These are phyloP conservation scores for Marronus borbonicus DNA, from an alignment of 2,888 invertebrate species.

Conservation along the genomic window DNA sequence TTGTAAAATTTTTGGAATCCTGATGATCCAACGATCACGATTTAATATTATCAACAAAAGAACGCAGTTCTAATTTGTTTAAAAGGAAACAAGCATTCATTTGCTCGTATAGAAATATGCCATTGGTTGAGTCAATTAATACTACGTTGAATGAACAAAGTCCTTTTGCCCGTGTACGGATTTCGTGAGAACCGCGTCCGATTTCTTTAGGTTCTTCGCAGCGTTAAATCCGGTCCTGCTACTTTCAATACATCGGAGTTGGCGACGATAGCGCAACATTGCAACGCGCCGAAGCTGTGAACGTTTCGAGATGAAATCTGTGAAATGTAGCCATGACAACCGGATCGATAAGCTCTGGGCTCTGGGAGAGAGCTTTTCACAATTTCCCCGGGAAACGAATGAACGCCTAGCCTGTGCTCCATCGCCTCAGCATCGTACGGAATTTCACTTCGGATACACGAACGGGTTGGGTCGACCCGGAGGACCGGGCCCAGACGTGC, in stretches of 20 bases:
- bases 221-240: conserved; percentile 15
- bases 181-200: too few species aligned
- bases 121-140: too few species aligned
- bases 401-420: conserved; percentile 35
- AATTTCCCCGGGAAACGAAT: conserved; percentile 51
- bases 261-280: conserved; percentile 18
- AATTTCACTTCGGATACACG: conserved; percentile 39
- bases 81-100: too few species aligned
- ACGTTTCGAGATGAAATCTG: conserved; percentile 51
- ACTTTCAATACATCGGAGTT: conserved; percentile 40
- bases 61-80: too few species aligned
- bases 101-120: too few species aligned
- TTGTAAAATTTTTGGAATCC: too few species aligned
- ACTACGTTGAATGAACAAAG: too few species aligned
- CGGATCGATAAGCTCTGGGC: conserved; percentile 52
- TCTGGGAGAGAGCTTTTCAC: conserved; percentile 51
- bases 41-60: too few species aligned
- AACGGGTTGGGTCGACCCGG: conserved; percentile 38
- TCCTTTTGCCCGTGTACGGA: too few species aligned
- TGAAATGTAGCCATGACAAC: conserved; percentile 51
- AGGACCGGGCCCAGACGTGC: conserved; percentile 22
- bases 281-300: conserved; percentile 48
- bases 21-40: too few species aligned
- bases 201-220: too few species aligned
- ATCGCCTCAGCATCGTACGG: conserved; percentile 40